Conservation (phyloP, 2,888 invertebrate genomes). For the Cosmorhoe ocellata region DNA sequence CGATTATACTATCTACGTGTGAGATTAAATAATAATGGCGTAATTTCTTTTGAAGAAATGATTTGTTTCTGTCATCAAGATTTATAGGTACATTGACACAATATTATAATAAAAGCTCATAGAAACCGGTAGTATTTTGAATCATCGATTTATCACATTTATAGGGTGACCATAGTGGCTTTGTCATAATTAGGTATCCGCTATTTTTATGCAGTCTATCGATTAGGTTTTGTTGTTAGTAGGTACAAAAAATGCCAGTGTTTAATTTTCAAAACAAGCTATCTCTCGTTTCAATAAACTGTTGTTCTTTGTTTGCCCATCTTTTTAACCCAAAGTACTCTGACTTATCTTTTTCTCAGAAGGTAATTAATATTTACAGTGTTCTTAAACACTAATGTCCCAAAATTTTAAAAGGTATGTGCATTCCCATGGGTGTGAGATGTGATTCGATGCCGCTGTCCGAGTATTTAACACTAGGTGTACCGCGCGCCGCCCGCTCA, state of each 20-base stretch:
- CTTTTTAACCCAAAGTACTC: too few species aligned
- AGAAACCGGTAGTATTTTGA: constrained; percentile 41
- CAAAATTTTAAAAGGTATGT: constrained; percentile 51
- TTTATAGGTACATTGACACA: constrained; percentile 34
- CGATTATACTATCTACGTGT: too few species aligned
- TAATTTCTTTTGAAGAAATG: constrained; percentile 21
- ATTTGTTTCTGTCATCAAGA: constrained; percentile 31
- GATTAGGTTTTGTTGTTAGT: too few species aligned
- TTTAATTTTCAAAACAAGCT: too few species aligned
- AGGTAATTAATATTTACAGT: too few species aligned
- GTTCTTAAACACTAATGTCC: too few species aligned
- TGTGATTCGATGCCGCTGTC: constrained; percentile 64
- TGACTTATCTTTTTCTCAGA: too few species aligned
- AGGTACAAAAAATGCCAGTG: too few species aligned
- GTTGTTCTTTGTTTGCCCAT: too few species aligned
- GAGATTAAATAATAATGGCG: constrained; percentile 4
- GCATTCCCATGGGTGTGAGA: constrained; percentile 62
- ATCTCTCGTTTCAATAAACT: too few species aligned
- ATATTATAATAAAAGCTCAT: constrained; percentile 24
- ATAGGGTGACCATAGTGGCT: constrained; percentile 40
- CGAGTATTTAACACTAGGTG: constrained; percentile 76
- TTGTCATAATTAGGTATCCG: background rate
- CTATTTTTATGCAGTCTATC: too few species aligned
- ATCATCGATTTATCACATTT: constrained; percentile 28
- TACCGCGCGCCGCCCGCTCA: constrained; percentile 67